Base-by-base conservation (phyloP, 2,797 vertebrate species). In the Molossus alvarezi region DNA sequence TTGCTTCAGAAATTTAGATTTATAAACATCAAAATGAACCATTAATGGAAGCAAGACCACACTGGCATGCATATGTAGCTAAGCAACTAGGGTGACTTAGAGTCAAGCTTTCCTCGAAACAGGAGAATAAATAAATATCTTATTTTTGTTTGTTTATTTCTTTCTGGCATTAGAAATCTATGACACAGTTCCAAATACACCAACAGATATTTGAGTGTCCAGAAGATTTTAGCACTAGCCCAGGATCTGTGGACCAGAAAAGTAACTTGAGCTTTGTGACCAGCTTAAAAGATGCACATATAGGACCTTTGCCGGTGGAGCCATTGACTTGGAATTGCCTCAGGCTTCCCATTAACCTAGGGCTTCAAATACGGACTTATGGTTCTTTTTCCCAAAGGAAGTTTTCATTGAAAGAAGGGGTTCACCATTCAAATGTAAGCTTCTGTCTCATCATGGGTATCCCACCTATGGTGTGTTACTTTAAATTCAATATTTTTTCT, bases 1-100 rank as follows among this genome's bases (percentile, higher is more conserved):
- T 92, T 91, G 33, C 80, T 96, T 94, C 80, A 90, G 73, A 93
- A 91, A 89, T 33, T 93, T 80, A 92, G 60, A 85, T 93, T 76
- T 93, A 55, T 96, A 85, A 89, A 95, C 53, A 85, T 82, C 81
- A 89, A 79, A 90, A 89, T 62, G 25, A 91, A 71, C 51, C 71
- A 51, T 45, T 72, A 72, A 77, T 90, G 48, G 76, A 69, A 94
- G n/a, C 58, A 75, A 92, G 89, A 80, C 41, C 51, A 76, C 15
- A 10, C 9, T 33, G 58, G 53, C 48, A 48, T 21, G 21, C 53
- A 67, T 67, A 85, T 27, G 14, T 41, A 73, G 29, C 58, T 60
- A 10, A 71, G 29, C 33, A 67, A 75, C 51, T 64, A 75, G 29
- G 29, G 53, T 37, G 9, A 82, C 37, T 75, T 65, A 65, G n/a